These are phyloP conservation scores for Procambarus virginalis DNA, from an alignment of 1,140 invertebrate species.

Conservation along the genomic window DNA sequence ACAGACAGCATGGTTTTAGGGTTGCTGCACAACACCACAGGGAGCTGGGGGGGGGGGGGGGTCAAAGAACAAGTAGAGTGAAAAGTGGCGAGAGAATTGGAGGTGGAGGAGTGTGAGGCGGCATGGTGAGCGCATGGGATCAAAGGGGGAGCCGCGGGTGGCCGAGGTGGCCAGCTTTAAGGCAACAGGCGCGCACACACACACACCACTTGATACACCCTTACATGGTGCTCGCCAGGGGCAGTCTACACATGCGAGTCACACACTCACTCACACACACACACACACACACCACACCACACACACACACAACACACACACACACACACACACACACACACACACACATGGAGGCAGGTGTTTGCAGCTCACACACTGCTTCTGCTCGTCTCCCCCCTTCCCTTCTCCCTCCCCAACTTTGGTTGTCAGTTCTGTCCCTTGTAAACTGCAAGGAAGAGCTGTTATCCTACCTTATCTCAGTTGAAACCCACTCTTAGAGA, in stretches of 20 bases:
- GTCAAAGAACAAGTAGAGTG: no score
- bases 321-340: background rate
- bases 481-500: no score
- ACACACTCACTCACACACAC: no score
- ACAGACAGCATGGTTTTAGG: no score
- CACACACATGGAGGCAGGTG: no score
- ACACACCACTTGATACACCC: background rate
- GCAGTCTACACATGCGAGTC: background rate
- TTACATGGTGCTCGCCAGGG: background rate
- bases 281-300: background rate
- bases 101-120: background rate
- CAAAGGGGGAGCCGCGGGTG: constrained; percentile 21
- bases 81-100: no score
- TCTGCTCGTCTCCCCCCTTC: background rate
- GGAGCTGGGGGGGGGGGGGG: no score
- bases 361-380: background rate
- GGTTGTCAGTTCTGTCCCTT: no score
- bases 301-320: background rate
- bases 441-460: no score
- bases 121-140: constrained; percentile 45
- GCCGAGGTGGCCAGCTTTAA: constrained; percentile 44
- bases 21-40: no score
- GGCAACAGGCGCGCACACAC: constrained; percentile 31
- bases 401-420: background rate
- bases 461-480: no score